phyloP scores from a whole-genome alignment of 2,113 vertebrate species.

The Peromyscus californicus region DNA sequence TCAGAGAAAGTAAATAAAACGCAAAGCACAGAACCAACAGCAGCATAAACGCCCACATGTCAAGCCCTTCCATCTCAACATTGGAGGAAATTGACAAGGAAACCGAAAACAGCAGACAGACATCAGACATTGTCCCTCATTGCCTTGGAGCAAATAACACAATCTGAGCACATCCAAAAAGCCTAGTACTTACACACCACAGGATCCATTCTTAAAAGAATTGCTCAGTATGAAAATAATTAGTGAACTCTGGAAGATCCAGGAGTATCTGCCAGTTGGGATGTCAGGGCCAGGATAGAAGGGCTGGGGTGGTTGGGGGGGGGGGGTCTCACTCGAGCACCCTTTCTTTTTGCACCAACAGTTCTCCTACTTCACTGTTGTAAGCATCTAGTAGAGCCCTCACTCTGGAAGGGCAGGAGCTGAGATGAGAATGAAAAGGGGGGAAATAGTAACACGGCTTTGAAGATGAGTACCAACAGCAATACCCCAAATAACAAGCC shows the following conservation, averaged over 20 bases:
- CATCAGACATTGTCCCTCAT: not conserved
- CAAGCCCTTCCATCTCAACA: not conserved
- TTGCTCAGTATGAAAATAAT: accelerated
- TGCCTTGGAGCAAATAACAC: not conserved
- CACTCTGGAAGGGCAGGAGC: not conserved
- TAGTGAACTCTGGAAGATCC: not conserved
- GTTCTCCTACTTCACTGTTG: not conserved
- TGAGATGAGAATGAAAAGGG: not conserved
- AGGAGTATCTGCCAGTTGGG: not conserved
- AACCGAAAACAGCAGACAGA: not conserved
- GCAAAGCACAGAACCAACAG: not conserved
- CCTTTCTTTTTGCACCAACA: not conserved
- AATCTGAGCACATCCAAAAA: not conserved
- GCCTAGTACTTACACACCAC: not conserved
- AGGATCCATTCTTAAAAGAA: not conserved
- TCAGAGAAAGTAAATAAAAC: not conserved
- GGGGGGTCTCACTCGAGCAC: accelerated
- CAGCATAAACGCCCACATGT: not conserved
- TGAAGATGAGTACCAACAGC: not conserved
- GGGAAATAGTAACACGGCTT: not conserved
- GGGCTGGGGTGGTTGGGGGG: not conserved
- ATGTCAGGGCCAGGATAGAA: not conserved
- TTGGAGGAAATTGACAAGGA: not conserved
- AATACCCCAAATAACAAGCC: not conserved
- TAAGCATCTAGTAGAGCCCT: not conserved